Percentiles rank a stretch among this genome's conserved stretches.
Evolutionary conservation across 1,140 invertebrate genomes (phyloP).

Genomic region (Telenomus remus): DNA sequence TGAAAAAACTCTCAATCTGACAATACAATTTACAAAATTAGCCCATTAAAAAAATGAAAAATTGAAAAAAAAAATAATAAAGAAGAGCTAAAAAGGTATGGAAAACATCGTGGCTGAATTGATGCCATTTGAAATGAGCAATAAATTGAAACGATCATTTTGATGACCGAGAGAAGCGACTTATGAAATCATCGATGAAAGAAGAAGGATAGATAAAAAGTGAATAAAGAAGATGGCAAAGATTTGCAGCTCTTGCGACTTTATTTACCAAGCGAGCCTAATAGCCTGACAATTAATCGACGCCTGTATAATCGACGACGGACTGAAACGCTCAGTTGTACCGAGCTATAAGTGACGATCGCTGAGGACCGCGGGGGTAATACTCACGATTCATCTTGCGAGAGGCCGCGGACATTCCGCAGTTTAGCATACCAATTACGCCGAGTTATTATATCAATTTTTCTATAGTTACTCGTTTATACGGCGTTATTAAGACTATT

Average conservation of each 20-base stretch:
- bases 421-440: slow-evolving; percentile 15
- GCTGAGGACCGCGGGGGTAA: slow-evolving; percentile 12
- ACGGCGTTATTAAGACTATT: not conserved
- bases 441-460: not conserved
- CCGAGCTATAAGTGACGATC: slow-evolving; percentile 39
- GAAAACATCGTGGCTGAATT: too few relatives aligned
- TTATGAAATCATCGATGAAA: slow-evolving; percentile 16
- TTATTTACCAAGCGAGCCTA: slow-evolving; percentile 55
- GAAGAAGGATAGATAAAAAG: not conserved
- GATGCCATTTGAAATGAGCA: not conserved
- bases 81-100: too few relatives aligned
- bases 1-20: slow-evolving; percentile 4
- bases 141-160: slow-evolving; percentile 1
- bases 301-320: slow-evolving; percentile 59
- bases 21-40: too few relatives aligned
- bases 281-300: slow-evolving; percentile 63
- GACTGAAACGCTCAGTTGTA: slow-evolving; percentile 35
- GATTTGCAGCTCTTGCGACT: slow-evolving; percentile 44
- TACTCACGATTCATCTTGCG: slow-evolving; percentile 43
- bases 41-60: too few relatives aligned
- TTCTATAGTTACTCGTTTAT: not conserved
- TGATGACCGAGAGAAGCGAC: slow-evolving; percentile 13
- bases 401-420: slow-evolving; percentile 35
- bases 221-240: slow-evolving; percentile 19
- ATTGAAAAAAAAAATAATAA: too few relatives aligned